Percentiles rank a stretch among this genome's conserved stretches.
Conservation (phyloP, 30 jellyfish, hydroid and myxozoan genomes). For the Sanderia malayensis region DNA sequence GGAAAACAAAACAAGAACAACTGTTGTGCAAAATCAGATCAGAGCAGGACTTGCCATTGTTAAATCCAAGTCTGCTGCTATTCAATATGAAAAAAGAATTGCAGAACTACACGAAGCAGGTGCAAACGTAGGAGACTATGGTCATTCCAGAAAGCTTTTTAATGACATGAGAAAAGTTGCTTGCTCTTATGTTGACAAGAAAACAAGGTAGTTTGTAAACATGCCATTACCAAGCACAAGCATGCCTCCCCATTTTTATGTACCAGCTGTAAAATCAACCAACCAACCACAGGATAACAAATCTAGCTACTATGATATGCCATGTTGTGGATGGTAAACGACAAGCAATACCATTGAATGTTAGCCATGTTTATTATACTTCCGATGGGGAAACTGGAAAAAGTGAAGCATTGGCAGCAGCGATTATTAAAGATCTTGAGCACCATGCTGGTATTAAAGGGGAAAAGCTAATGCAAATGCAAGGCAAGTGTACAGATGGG, state of each 20-base stretch:
- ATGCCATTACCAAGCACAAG: conserved; percentile 45
- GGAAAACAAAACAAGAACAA: neutral
- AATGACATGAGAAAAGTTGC: conserved; percentile 22
- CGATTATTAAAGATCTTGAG: neutral
- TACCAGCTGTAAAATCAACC: conserved; percentile 27
- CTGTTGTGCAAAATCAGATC: conserved; percentile 17
- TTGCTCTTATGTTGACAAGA: conserved; percentile 2
- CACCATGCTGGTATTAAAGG: neutral
- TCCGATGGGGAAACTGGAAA: neutral
- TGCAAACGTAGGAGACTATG: conserved; percentile 30
- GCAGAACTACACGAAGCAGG: conserved; percentile 30
- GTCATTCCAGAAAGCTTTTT: conserved; percentile 32
- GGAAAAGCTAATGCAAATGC: neutral
- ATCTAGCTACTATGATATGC: neutral
- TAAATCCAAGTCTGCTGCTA: conserved; percentile 16
- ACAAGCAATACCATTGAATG: neutral
- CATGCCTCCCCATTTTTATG: conserved; percentile 50
- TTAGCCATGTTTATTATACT: neutral
- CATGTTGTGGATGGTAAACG: neutral
- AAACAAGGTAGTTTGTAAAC: conserved; percentile 12
- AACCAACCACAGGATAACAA: neutral
- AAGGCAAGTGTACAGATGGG: neutral
- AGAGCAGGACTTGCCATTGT: conserved; percentile 26
- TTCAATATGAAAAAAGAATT: conserved; percentile 28
- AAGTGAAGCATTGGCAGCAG: neutral